Evolutionary conservation across 2,797 vertebrate species (phyloP).

Genomic region (Meriones psammophilus): DNA sequence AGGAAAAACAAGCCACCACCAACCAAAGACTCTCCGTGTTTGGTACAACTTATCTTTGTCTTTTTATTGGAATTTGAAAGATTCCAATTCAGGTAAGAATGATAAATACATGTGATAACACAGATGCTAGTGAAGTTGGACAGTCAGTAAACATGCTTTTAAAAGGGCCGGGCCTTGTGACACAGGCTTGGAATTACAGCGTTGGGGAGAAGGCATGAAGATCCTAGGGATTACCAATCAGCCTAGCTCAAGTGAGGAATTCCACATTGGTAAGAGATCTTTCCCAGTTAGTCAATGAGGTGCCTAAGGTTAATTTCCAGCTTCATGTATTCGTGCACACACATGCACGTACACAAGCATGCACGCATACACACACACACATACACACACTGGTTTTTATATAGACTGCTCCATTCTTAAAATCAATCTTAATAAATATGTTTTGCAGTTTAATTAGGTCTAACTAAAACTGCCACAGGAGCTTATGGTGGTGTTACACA

Average conservation of each 20-base stretch:
- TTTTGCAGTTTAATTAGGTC: slow-evolving; percentile 1
- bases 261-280: background rate
- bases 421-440: slow-evolving; percentile 18
- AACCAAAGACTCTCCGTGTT: no score
- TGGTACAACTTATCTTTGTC: no score
- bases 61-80: no score
- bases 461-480: background rate
- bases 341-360: no score
- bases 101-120: no score
- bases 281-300: background rate
- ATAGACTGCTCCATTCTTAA: background rate
- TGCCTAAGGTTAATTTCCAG: background rate
- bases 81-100: no score
- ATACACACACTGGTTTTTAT: background rate
- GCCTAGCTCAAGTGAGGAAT: background rate
- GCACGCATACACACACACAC: background rate
- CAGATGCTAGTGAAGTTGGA: no score
- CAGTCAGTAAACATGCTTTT: no score
- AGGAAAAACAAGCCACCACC: no score
- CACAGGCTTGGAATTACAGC: no score
- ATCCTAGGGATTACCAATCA: background rate
- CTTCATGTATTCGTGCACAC: fast-evolving
- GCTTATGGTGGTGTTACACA: background rate
- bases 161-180: no score
- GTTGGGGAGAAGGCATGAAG: background rate